Conservation (phyloP, 2,888 invertebrate genomes). For the Zaprionus bogoriensis region DNA sequence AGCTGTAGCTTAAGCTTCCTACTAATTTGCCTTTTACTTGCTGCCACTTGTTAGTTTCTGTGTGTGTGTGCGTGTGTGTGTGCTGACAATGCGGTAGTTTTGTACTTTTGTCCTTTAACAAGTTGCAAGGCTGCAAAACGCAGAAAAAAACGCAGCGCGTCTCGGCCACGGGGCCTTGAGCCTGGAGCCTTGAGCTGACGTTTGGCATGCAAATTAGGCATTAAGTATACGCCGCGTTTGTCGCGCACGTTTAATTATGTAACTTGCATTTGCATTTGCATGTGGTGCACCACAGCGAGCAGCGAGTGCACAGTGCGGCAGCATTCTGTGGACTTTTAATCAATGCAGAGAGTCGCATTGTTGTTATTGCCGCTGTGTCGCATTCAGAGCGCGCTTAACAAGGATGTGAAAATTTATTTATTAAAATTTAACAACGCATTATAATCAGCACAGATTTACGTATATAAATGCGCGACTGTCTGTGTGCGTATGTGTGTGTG, state of each 20-base stretch:
- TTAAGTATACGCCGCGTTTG: conserved; percentile 68
- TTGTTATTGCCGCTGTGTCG: conserved; percentile 25
- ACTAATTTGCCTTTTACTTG: no score
- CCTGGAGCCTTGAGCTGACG: conserved; percentile 24
- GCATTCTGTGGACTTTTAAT: conserved; percentile 49
- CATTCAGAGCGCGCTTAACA: conserved; percentile 69
- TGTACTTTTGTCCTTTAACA: conserved; percentile 57
- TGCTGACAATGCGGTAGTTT: conserved; percentile 61
- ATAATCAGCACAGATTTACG: conserved; percentile 77
- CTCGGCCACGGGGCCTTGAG: conserved; percentile 31
- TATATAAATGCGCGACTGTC: conserved; percentile 33
- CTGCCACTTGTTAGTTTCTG: neutral
- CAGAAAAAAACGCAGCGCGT: conserved; percentile 26
- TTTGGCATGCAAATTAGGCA: conserved; percentile 55
- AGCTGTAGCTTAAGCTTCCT: no score
- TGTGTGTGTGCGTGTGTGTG: neutral
- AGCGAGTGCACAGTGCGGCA: no score
- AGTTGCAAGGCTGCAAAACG: conserved; percentile 65
- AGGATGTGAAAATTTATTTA: conserved; percentile 80
- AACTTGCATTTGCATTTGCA: conserved; percentile 69
- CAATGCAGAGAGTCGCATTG: conserved; percentile 52
- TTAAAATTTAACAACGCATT: conserved; percentile 80
- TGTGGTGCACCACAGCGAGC: no score
- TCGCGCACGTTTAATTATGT: conserved; percentile 51
- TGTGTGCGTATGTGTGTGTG: conserved; percentile 6